phyloP scores from a whole-genome alignment of 1,140 invertebrate genomes.

The Matsumurasca onukii region DNA sequence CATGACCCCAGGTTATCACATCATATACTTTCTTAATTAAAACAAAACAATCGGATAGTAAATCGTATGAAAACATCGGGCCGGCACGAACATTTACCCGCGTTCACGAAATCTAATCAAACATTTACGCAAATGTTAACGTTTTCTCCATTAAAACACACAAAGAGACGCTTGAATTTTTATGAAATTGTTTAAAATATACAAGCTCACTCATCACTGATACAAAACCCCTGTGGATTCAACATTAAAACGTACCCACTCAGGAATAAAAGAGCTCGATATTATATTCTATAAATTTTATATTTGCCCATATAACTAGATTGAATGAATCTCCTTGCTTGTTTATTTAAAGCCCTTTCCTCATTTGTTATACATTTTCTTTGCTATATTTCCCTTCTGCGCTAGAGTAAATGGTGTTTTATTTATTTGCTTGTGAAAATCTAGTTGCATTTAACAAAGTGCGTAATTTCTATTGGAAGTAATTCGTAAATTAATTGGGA shows the following conservation, averaged over 20 bases:
- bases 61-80: neutral
- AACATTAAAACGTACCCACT: slow-evolving; percentile 15
- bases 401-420: too few relatives aligned
- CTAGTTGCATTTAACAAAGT: too few relatives aligned
- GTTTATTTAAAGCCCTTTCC: slow-evolving; percentile 18
- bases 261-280: slow-evolving; percentile 21
- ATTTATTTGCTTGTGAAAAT: too few relatives aligned
- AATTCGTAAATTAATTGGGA: too few relatives aligned
- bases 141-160: too few relatives aligned
- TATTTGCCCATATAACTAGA: slow-evolving; percentile 26
- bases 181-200: slow-evolving; percentile 24
- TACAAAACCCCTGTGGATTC: slow-evolving; percentile 10
- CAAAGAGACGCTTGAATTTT: neutral
- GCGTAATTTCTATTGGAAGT: too few relatives aligned
- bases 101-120: too few relatives aligned
- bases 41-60: neutral
- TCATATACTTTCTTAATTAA: neutral
- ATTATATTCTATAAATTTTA: slow-evolving; percentile 23
- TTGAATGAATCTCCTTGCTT: slow-evolving; percentile 16
- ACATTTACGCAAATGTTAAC: too few relatives aligned
- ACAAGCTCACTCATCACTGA: slow-evolving; percentile 10
- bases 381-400: slow-evolving; percentile 3
- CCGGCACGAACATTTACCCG: neutral
- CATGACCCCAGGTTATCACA: neutral
- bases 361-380: slow-evolving; percentile 15